These are phyloP conservation scores for Vannuccia rotundouncinata DNA, from an alignment of 2,888 invertebrate species.

Conservation along the genomic window DNA sequence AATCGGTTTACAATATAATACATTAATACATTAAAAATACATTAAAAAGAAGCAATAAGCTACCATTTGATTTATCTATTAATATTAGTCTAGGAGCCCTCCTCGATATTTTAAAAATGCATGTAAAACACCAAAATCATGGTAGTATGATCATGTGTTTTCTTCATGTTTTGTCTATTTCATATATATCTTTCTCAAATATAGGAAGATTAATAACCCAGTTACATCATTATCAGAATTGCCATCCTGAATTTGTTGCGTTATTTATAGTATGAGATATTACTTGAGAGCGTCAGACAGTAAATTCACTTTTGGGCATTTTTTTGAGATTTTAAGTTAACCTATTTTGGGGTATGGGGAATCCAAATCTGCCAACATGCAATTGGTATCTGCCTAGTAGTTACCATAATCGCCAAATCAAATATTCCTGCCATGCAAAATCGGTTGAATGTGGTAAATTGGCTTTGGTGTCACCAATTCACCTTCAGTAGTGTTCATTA, in stretches of 20 bases:
- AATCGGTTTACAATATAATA: too few species aligned
- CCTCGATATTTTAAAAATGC: neutral
- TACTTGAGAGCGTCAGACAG: too few species aligned
- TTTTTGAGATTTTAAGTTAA: neutral
- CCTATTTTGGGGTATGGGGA: neutral
- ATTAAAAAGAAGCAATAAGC: too few species aligned
- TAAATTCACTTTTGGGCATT: conserved; percentile 3
- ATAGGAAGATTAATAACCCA: neutral
- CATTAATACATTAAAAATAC: too few species aligned
- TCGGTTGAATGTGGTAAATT: conserved; percentile 15
- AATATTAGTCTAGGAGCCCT: too few species aligned
- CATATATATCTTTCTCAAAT: neutral
- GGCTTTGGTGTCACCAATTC: neutral
- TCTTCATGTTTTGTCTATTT: neutral
- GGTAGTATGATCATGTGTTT: neutral
- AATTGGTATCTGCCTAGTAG: conserved; percentile 5
- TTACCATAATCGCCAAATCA: conserved; percentile 20
- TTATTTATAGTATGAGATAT: too few species aligned
- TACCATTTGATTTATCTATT: too few species aligned
- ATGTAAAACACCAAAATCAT: neutral
- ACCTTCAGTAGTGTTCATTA: conserved; percentile 13
- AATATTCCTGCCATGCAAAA: neutral
- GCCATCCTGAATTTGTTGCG: neutral
- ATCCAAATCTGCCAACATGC: conserved; percentile 10
- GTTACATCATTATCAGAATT: neutral